phyloP scores from a whole-genome alignment of 2,797 vertebrate species.

The Ispidina picta region DNA sequence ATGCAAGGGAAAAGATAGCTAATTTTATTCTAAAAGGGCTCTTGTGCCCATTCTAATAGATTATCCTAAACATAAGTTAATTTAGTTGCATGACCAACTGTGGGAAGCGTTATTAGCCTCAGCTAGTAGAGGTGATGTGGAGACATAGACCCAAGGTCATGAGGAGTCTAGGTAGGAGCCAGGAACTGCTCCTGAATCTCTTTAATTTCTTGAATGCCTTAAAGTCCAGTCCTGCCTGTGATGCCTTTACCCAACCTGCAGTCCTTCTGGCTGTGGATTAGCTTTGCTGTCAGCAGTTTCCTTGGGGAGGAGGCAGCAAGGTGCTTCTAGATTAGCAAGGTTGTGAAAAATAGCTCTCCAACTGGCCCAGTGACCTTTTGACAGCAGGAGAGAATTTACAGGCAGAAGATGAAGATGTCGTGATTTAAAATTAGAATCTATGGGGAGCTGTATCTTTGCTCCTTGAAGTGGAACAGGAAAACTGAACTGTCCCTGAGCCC shows the following conservation, averaged over 20 bases:
- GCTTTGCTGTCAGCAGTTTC: neutral
- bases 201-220: neutral
- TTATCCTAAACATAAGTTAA: neutral
- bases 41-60: neutral
- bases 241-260: rapidly evolving
- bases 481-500: neutral
- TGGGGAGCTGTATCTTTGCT: neutral
- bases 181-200: neutral
- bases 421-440: neutral
- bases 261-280: neutral
- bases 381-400: neutral
- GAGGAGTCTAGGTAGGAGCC: neutral
- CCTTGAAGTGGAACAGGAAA: neutral
- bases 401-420: neutral
- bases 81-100: rapidly evolving
- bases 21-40: neutral
- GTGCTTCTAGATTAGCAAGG: neutral
- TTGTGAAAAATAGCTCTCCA: neutral
- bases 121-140: neutral
- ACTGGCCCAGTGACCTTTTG: neutral
- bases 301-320: neutral
- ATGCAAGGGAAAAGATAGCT: neutral
- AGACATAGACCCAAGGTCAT: neutral
- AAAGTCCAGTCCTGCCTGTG: neutral
- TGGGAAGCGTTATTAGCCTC: neutral